Percentiles rank a stretch among this genome's conserved stretches.
These are phyloP conservation scores for Sphinx pinastri DNA, from an alignment of 2,888 invertebrate genomes.

Conservation along the genomic window DNA sequence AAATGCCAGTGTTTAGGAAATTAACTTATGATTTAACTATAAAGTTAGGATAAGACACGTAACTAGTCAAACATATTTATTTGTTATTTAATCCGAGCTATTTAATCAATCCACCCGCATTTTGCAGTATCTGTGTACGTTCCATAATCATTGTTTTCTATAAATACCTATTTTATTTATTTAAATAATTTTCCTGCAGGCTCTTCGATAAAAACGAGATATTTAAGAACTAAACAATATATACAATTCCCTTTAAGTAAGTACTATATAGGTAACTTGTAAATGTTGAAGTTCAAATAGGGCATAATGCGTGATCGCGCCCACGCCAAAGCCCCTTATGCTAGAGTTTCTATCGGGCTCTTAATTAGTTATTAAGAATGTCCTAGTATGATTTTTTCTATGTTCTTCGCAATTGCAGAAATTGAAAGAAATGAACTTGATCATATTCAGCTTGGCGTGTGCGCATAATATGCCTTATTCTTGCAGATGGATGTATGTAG, in stretches of 20 bases:
- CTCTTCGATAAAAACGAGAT: neutral
- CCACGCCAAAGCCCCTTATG: neutral
- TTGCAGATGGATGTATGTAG: constrained; percentile 14
- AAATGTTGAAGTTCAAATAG: neutral
- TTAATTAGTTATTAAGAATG: too few species aligned
- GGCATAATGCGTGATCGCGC: neutral
- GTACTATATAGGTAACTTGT: neutral
- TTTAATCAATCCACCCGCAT: constrained; percentile 2
- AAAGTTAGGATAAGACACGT: constrained; percentile 69
- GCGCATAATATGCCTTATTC: neutral
- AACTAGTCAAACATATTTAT: constrained; percentile 77
- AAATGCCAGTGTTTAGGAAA: constrained; percentile 76
- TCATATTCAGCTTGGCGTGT: neutral
- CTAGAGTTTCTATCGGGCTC: too few species aligned
- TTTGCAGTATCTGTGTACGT: constrained; percentile 16
- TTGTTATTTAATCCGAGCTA: constrained; percentile 43
- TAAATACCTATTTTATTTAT: neutral
- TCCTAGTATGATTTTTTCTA: too few species aligned
- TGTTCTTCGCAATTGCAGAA: too few species aligned
- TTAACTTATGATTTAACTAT: constrained; percentile 58
- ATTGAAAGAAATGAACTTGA: neutral
- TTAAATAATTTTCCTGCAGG: neutral
- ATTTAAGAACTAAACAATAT: neutral
- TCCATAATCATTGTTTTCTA: neutral
- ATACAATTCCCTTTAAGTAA: neutral